A percentile compares a stretch with the other conserved stretches of the same genome.
Conservation (phyloP, 2,113 vertebrate genomes). For the Diglossa brunneiventris region DNA sequence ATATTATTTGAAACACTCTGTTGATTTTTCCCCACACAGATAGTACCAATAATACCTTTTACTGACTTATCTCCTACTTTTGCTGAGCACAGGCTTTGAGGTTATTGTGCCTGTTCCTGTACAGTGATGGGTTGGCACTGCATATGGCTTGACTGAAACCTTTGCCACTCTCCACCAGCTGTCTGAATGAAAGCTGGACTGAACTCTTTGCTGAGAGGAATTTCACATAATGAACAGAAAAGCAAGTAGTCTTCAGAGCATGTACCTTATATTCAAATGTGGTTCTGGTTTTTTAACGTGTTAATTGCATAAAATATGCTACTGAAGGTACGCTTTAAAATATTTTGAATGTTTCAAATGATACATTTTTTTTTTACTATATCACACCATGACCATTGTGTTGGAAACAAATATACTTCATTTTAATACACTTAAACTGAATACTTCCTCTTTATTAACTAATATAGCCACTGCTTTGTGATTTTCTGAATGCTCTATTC, state of each 20-base stretch:
- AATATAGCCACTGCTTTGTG: neutral
- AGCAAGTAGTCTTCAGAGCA: neutral
- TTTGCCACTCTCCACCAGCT: neutral
- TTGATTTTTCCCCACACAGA: neutral
- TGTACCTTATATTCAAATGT: neutral
- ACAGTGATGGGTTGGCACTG: neutral
- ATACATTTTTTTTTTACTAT: neutral
- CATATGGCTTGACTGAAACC: neutral
- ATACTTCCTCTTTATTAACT: neutral
- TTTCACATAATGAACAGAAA: neutral
- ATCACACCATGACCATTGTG: neutral
- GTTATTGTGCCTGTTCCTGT: neutral
- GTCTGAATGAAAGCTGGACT: neutral
- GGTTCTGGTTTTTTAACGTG: accelerated
- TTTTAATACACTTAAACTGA: neutral
- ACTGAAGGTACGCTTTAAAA: neutral
- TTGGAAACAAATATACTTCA: neutral
- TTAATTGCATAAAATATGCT: neutral
- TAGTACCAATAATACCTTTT: neutral
- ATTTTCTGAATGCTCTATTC: neutral
- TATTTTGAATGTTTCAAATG: neutral
- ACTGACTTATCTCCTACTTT: neutral
- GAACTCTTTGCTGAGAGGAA: neutral
- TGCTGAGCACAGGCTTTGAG: neutral
- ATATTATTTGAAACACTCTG: neutral